Conservation (phyloP, 2,113 vertebrate genomes). For the Cervus canadensis region DNA sequence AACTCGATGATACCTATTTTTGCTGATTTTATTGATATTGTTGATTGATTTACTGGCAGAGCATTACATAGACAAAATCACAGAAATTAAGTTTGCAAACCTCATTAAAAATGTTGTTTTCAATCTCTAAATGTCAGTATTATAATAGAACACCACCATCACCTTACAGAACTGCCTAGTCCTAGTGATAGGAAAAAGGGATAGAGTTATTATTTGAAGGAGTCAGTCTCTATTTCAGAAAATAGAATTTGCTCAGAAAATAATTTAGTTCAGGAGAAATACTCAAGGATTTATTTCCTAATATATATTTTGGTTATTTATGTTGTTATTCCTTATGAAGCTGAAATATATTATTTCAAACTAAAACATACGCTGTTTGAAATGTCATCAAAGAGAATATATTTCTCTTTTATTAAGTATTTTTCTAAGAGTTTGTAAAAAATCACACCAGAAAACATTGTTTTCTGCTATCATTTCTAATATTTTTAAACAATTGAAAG, state of each 20-base stretch:
- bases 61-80: neutral
- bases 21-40: neutral
- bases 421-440: slow-evolving; percentile 57
- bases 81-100: neutral
- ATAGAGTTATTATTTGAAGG: neutral
- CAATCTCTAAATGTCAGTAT: neutral
- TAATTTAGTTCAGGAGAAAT: neutral
- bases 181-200: neutral
- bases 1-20: neutral
- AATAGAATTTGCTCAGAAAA: slow-evolving; percentile 7
- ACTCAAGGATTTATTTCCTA: slow-evolving; percentile 9
- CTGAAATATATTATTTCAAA: slow-evolving; percentile 61
- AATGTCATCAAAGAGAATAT: slow-evolving; percentile 53
- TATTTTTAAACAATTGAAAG: slow-evolving; percentile 13
- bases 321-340: neutral
- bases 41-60: neutral
- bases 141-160: neutral
- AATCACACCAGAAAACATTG: slow-evolving; percentile 39
- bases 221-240: neutral
- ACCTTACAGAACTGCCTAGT: neutral
- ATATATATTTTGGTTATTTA: slow-evolving; percentile 52
- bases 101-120: neutral
- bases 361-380: slow-evolving; percentile 46
- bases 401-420: slow-evolving; percentile 24
- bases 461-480: slow-evolving; percentile 45